phyloP scores from a whole-genome alignment of 1,140 invertebrate species.

The Drosophila mauritiana region DNA sequence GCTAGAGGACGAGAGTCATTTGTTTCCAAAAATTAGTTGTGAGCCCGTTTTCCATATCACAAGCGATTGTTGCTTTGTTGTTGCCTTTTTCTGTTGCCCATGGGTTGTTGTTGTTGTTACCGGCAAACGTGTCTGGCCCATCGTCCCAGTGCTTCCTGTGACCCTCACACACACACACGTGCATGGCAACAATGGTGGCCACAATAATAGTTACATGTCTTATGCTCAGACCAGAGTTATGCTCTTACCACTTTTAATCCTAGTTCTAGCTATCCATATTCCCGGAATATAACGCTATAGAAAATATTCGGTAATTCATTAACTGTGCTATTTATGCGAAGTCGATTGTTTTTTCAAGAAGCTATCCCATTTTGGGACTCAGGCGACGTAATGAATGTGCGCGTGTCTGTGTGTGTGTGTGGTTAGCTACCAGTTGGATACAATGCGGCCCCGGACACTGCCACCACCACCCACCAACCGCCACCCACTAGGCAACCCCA shows the following conservation, averaged over 20 bases:
- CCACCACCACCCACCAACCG: neutral
- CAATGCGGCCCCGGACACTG: slow-evolving; percentile 58
- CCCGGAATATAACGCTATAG: too few relatives aligned
- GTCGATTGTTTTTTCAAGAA: neutral
- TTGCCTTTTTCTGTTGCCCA: slow-evolving; percentile 50
- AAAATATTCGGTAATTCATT: neutral
- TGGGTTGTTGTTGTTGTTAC: slow-evolving; percentile 20
- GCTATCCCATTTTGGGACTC: slow-evolving; percentile 76
- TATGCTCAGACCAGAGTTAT: too few relatives aligned
- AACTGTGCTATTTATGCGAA: neutral
- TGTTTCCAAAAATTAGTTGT: slow-evolving; percentile 77
- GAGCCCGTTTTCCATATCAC: slow-evolving; percentile 65
- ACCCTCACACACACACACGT: slow-evolving; percentile 36
- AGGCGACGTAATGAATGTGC: slow-evolving; percentile 77
- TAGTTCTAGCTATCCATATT: too few relatives aligned
- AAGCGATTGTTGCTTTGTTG: slow-evolving; percentile 60
- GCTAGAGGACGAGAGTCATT: slow-evolving; percentile 58
- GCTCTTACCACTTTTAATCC: too few relatives aligned
- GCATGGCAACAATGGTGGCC: neutral
- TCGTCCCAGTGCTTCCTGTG: slow-evolving; percentile 54
- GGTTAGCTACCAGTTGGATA: slow-evolving; percentile 74
- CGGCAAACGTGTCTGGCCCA: slow-evolving; percentile 61
- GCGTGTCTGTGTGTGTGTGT: slow-evolving; percentile 27
- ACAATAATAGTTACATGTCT: neutral
- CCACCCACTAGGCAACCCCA: neutral